Conservation (phyloP, 1,140 invertebrate genomes). For the Harlomillsia oculata region DNA sequence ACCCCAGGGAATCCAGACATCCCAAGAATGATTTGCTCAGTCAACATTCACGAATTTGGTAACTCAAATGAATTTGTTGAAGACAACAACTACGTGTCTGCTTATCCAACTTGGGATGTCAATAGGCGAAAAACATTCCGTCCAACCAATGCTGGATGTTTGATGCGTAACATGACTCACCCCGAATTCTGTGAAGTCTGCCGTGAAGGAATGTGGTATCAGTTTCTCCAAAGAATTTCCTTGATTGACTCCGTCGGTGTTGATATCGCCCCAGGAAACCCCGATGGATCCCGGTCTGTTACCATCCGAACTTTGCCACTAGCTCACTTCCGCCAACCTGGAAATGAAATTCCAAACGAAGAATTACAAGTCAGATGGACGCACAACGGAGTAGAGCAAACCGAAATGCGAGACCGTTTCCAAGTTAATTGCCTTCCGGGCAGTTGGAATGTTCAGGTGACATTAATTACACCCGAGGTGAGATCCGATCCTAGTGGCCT, state of each 20-base stretch:
- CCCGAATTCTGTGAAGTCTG: slow-evolving; percentile 14
- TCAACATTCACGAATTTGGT: slow-evolving; percentile 26
- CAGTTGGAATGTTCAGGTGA: slow-evolving; percentile 16
- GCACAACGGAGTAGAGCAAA: neutral
- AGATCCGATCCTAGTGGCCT: slow-evolving; percentile 22
- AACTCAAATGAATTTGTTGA: slow-evolving; percentile 17
- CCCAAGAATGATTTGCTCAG: slow-evolving; percentile 9
- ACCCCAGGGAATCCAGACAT: slow-evolving; percentile 21
- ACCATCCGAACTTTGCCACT: slow-evolving; percentile 22
- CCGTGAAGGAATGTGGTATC: slow-evolving; percentile 1
- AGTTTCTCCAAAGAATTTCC: slow-evolving; percentile 25
- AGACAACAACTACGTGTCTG: slow-evolving; percentile 17
- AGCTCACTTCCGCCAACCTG: slow-evolving; percentile 15
- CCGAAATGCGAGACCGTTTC: slow-evolving; percentile 1
- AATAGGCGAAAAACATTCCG: slow-evolving; percentile 17
- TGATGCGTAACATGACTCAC: slow-evolving; percentile 11
- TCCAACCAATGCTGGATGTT: slow-evolving; percentile 18
- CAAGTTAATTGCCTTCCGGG: slow-evolving; percentile 10
- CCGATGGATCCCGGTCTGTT: neutral
- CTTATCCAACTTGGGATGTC: slow-evolving; percentile 29
- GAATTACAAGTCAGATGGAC: slow-evolving; percentile 15
- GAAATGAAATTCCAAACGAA: slow-evolving; percentile 22
- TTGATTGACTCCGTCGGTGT: slow-evolving; percentile 24
- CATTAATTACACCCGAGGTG: slow-evolving; percentile 25
- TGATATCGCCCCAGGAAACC: neutral